Base-by-base conservation (phyloP, 1,140 invertebrate species). In the Drosophila prosaltans region DNA sequence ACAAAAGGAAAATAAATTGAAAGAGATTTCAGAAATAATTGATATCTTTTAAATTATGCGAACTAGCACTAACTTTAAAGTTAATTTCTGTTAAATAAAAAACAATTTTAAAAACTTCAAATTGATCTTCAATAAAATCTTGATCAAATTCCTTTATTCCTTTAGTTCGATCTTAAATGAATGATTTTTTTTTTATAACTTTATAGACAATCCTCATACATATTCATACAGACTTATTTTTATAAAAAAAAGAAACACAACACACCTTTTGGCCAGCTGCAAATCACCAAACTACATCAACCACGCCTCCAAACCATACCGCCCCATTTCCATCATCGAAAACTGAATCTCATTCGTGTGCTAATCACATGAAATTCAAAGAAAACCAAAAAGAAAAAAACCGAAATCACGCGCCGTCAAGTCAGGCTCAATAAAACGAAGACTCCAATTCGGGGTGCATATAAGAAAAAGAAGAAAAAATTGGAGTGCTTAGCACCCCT, bases 291-390 rank as follows among this genome's bases (percentile, higher is more conserved):
- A 72, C 73, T 32, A 68, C 16, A 30, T 30, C 32, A 32, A 54
- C 55, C 80, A 88, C 84, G 84, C 80, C 84, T 65, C 69, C 65
- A 43, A 67, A 67, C 62, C 32, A 69, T 64, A 45, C 28, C 28
- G 61, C 43, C 45, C 24, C 45, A 51, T 51, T 65, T 59, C 64
- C 76, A 72, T 59, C 63, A 51, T 51, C 51, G 71, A 74, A 36
- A 65, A 30, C 39, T 67, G 68, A 69, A 57, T 65, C 65, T 71
- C 60, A 78, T 88, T 88, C 77, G 80, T 88, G 83, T 88, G 83
- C 83, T 86, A 86, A 86, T 86, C 83, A 88, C 83, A 68, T 79
- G 75, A 86, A 88, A 86, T 88, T 86, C 83, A 88, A 77, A 54
- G 45, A 58, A 66, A 26, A 62, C 55, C 7, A 26, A 59, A 5